Conservation (phyloP, 2,113 vertebrate species). For the Petroica traversi region DNA sequence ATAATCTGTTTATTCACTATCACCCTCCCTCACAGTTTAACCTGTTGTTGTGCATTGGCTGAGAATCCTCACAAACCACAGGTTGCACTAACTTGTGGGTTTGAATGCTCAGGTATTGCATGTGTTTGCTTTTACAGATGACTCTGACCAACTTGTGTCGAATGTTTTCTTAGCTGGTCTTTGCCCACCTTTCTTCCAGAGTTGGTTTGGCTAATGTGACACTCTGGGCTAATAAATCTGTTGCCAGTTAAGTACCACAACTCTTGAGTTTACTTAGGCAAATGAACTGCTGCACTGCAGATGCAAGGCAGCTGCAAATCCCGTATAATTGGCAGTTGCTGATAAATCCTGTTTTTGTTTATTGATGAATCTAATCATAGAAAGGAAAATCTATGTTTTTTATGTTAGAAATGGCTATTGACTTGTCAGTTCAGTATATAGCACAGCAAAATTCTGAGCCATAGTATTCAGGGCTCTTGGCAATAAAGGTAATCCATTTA, state of each 20-base stretch:
- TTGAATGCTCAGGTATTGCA: not conserved
- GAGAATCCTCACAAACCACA: not conserved
- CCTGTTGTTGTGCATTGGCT: not conserved
- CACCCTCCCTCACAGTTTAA: not conserved
- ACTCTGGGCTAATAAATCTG: not conserved
- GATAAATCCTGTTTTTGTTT: not conserved
- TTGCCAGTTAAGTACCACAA: not conserved
- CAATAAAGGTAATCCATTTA: not conserved
- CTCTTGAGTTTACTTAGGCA: not conserved
- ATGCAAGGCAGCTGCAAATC: not conserved
- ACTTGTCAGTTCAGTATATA: not conserved
- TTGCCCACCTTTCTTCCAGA: not conserved
- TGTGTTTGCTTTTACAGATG: not conserved
- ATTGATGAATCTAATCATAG: not conserved
- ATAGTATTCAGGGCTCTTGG: not conserved
- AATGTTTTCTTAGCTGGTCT: not conserved
- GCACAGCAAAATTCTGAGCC: not conserved
- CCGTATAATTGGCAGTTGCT: not conserved
- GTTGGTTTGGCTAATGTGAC: not conserved
- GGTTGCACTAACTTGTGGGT: not conserved
- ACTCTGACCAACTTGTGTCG: not conserved
- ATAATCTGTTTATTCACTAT: not conserved
- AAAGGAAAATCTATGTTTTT: not conserved
- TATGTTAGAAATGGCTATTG: not conserved
- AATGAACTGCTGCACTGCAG: slow-evolving; percentile 7